A percentile compares a stretch with the other conserved stretches of the same genome.
Conservation (phyloP, 2,113 vertebrate genomes). For the Laterallus jamaicensis region DNA sequence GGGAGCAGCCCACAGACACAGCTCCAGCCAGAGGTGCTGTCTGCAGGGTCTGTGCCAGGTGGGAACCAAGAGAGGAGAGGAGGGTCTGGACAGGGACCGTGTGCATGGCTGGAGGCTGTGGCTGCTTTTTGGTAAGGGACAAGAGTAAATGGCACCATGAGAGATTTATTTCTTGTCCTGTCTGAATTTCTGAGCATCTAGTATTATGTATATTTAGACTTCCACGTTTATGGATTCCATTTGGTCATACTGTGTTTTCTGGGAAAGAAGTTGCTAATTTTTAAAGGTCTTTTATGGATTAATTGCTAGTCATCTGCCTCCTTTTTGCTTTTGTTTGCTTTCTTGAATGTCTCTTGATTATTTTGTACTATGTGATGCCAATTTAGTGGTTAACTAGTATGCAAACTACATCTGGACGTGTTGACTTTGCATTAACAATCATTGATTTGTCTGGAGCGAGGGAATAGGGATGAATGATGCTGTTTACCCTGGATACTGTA, state of each 20-base stretch:
- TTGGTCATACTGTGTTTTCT: background rate
- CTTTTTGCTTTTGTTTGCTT: constrained; percentile 58
- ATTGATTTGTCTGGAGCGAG: constrained; percentile 60
- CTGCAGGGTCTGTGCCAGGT: background rate
- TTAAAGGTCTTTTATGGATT: constrained; percentile 54
- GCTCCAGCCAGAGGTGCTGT: background rate
- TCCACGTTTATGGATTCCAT: background rate
- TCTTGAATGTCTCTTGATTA: constrained; percentile 64
- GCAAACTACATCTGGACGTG: constrained; percentile 66
- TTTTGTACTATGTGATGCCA: constrained; percentile 58
- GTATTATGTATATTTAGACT: background rate
- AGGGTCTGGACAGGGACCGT: background rate
- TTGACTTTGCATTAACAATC: constrained; percentile 68
- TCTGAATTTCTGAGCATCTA: background rate
- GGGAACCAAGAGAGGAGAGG: background rate
- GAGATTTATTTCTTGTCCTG: background rate
- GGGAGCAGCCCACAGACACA: accelerated
- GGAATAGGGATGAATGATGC: constrained; percentile 58
- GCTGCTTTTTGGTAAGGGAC: background rate
- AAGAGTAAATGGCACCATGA: background rate
- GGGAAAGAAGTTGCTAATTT: constrained; percentile 32
- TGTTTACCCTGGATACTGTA: constrained; percentile 20
- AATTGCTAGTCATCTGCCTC: constrained; percentile 62
- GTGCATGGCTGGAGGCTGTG: accelerated
- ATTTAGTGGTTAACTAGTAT: constrained; percentile 67